Percentiles rank a stretch among this genome's conserved stretches.
Evolutionary conservation across 2,888 invertebrate species (phyloP).

Genomic region (Choristoneura rosaceana): DNA sequence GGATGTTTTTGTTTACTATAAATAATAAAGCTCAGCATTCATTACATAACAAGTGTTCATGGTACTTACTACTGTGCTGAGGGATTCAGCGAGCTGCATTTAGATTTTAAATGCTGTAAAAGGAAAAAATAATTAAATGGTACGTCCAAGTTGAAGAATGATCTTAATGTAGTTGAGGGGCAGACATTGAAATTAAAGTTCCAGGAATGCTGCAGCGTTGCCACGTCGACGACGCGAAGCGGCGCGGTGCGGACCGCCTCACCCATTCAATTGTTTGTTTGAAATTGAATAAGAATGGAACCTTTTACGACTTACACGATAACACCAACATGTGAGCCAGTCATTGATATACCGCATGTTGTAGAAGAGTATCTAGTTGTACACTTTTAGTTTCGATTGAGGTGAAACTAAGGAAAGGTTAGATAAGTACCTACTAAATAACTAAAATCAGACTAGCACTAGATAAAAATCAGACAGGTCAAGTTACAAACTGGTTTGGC

Average conservation of each 20-base stretch:
- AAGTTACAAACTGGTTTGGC: background rate
- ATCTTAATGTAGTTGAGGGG: slow-evolving; percentile 56
- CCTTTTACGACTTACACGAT: slow-evolving; percentile 6
- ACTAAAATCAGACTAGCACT: background rate
- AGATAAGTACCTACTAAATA: background rate
- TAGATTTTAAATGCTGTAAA: slow-evolving; percentile 43
- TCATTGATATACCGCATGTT: background rate
- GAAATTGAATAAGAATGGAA: slow-evolving; percentile 33
- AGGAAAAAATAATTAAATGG: slow-evolving; percentile 48
- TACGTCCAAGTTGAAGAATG: slow-evolving; percentile 50
- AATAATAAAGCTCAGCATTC: background rate
- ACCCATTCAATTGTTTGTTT: slow-evolving; percentile 35
- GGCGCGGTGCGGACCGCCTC: slow-evolving; percentile 16
- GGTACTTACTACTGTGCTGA: background rate
- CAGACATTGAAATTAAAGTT: slow-evolving; percentile 57
- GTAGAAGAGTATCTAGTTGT: background rate
- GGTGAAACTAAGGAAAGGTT: background rate
- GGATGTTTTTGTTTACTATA: slow-evolving; percentile 2
- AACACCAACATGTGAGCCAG: slow-evolving; percentile 15
- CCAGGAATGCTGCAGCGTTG: slow-evolving; percentile 56
- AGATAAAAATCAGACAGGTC: background rate
- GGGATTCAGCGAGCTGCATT: slow-evolving; percentile 20
- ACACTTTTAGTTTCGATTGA: background rate
- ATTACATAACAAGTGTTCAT: background rate
- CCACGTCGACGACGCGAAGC: slow-evolving; percentile 23